Percentiles rank a stretch among this genome's conserved stretches.
Conservation (phyloP, 2,113 vertebrate species). For the Vulpes vulpes region DNA sequence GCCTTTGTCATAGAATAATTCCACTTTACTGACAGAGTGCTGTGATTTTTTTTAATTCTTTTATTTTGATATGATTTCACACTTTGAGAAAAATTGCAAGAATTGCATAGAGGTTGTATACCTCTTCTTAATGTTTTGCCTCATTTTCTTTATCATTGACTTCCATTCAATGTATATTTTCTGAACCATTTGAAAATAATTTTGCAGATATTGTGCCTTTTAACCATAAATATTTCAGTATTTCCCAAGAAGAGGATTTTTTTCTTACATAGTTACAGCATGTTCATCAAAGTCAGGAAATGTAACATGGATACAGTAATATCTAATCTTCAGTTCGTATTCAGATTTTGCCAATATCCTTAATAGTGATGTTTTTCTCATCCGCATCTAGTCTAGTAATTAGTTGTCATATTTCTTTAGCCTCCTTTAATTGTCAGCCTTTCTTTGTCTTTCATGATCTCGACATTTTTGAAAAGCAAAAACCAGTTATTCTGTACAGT, state of each 20-base stretch:
- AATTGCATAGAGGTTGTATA: background rate
- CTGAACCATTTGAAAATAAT: conserved; percentile 23
- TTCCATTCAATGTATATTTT: conserved; percentile 18
- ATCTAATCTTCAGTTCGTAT: background rate
- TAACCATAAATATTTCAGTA: background rate
- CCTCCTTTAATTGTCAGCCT: background rate
- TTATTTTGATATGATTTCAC: conserved; percentile 22
- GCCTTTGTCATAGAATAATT: background rate
- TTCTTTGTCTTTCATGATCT: background rate
- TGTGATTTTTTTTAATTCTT: background rate
- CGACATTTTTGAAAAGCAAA: background rate
- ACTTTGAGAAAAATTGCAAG: background rate
- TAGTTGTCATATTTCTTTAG: background rate
- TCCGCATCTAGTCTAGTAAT: background rate
- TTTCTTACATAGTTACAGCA: background rate
- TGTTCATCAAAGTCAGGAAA: background rate
- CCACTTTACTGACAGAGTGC: background rate
- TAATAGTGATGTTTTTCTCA: conserved; percentile 46
- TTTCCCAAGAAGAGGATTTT: conserved; percentile 9
- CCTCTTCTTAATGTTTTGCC: conserved; percentile 1
- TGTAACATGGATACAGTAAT: background rate
- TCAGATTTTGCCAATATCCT: conserved; percentile 26
- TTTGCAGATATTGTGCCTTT: conserved; percentile 28
- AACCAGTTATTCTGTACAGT: background rate
- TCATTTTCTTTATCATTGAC: background rate